Percentiles rank a stretch among this genome's conserved stretches.
Evolutionary conservation across 1,140 invertebrate species (phyloP).

Genomic region (Eufriesea mexicana): DNA sequence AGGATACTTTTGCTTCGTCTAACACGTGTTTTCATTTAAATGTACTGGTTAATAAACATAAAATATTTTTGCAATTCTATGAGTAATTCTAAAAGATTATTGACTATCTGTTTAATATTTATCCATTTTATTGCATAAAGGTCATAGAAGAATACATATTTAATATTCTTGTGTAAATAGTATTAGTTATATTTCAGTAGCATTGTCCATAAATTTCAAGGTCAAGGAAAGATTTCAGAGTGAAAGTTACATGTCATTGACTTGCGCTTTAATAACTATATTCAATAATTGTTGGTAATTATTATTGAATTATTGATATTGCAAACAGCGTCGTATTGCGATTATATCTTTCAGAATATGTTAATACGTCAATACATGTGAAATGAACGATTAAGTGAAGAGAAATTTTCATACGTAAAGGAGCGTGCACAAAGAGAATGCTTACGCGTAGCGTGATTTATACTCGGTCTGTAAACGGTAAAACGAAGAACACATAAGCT

Average conservation of each 20-base stretch:
- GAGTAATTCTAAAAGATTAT: not conserved
- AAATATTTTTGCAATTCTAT: not conserved
- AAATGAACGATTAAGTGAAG: not conserved
- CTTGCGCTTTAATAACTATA: not conserved
- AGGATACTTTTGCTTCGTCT: not conserved
- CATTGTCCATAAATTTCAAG: not conserved
- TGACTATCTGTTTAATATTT: not conserved
- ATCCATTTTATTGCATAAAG: not conserved
- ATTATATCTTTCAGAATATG: not conserved
- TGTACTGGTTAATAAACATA: not conserved
- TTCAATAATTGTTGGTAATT: not conserved
- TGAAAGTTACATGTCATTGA: not conserved
- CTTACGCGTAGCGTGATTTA: constrained; percentile 29
- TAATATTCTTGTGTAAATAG: not conserved
- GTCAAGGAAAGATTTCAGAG: not conserved
- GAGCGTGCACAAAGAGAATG: constrained; percentile 1
- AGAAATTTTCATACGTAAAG: not conserved
- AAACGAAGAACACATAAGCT: constrained; percentile 39
- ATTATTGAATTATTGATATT: not conserved
- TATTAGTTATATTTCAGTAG: not conserved
- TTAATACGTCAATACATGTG: not conserved
- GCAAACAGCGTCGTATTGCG: not conserved
- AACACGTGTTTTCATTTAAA: not conserved
- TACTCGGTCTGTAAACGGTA: not conserved
- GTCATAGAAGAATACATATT: not conserved